Evolutionary conservation across 2,888 invertebrate species (phyloP).

Genomic region (Ormia ochracea): DNA sequence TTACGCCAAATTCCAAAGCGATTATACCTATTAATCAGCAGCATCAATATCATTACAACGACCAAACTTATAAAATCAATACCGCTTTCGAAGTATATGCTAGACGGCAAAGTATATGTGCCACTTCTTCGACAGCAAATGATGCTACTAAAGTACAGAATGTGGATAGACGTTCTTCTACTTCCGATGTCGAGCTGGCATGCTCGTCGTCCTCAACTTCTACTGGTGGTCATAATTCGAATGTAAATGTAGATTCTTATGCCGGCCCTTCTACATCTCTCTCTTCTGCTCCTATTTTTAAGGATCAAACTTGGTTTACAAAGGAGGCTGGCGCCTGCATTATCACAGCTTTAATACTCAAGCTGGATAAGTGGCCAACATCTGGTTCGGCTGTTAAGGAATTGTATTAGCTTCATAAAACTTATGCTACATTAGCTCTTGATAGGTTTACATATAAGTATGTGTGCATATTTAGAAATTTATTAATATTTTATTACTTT

Average conservation of each 20-base stretch:
- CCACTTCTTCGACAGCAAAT: slow-evolving; percentile 63
- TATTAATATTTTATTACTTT: slow-evolving; percentile 21
- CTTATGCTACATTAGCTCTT: not conserved
- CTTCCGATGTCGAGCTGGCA: slow-evolving; percentile 54
- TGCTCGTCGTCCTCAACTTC: slow-evolving; percentile 16
- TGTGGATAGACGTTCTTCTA: slow-evolving; percentile 52
- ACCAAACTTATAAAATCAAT: slow-evolving; percentile 73
- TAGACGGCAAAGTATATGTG: slow-evolving; percentile 74
- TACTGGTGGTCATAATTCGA: slow-evolving; percentile 58
- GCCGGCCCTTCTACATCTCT: slow-evolving; percentile 56
- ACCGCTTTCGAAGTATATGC: slow-evolving; percentile 77
- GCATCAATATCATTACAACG: slow-evolving; percentile 70
- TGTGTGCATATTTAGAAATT: not conserved
- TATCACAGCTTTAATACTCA: slow-evolving; percentile 75
- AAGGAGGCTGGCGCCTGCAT: slow-evolving; percentile 77
- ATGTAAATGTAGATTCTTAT: slow-evolving; percentile 22
- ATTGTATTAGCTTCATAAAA: slow-evolving; percentile 37
- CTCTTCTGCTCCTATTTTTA: slow-evolving; percentile 69
- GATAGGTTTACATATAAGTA: not conserved
- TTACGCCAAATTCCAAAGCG: slow-evolving; percentile 73
- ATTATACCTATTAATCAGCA: slow-evolving; percentile 72
- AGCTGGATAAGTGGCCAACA: slow-evolving; percentile 68
- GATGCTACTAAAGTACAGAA: slow-evolving; percentile 55
- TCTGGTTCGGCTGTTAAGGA: slow-evolving; percentile 31
- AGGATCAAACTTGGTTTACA: slow-evolving; percentile 76